Evolutionary conservation across 2,113 vertebrate species (phyloP).

Genomic region (Daboia siamensis): DNA sequence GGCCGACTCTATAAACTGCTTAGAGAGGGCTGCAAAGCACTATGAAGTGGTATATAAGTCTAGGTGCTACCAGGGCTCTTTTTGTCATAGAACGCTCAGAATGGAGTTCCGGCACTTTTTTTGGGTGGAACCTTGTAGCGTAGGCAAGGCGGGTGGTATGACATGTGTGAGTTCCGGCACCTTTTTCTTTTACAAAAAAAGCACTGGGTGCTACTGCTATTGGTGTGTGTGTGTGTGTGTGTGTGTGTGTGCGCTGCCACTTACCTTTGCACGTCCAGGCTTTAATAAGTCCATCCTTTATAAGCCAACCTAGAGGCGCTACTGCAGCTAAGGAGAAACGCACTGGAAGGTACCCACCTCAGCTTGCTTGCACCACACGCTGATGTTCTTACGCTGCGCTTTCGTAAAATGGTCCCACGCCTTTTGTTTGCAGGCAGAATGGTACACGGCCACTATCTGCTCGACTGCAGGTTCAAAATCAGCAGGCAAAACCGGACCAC

Average conservation of each 20-base stretch:
- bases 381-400: slow-evolving; percentile 99
- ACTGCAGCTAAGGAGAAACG: slow-evolving; percentile 53
- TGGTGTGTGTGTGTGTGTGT: background rate
- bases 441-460: slow-evolving; percentile 99
- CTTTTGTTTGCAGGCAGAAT: slow-evolving; percentile 99
- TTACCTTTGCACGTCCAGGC: background rate
- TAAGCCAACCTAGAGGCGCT: slow-evolving; percentile 49
- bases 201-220: no score
- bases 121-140: no score
- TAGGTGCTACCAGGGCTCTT: no score
- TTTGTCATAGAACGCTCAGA: no score
- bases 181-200: no score
- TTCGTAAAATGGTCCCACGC: slow-evolving; percentile 99
- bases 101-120: no score
- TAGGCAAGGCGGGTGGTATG: no score
- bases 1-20: no score
- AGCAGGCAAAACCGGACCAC: slow-evolving; percentile 73
- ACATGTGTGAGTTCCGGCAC: no score
- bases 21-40: no score
- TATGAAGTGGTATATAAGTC: no score
- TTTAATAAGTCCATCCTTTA: slow-evolving; percentile 51
- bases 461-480: slow-evolving; percentile 84
- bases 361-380: slow-evolving; percentile 97
- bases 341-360: slow-evolving; percentile 86
- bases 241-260: background rate